Evolutionary conservation across 1,140 invertebrate species (phyloP), one percentile per base, ranked within the genome.

Genomic region (Teleogryllus occipitalis): DNA sequence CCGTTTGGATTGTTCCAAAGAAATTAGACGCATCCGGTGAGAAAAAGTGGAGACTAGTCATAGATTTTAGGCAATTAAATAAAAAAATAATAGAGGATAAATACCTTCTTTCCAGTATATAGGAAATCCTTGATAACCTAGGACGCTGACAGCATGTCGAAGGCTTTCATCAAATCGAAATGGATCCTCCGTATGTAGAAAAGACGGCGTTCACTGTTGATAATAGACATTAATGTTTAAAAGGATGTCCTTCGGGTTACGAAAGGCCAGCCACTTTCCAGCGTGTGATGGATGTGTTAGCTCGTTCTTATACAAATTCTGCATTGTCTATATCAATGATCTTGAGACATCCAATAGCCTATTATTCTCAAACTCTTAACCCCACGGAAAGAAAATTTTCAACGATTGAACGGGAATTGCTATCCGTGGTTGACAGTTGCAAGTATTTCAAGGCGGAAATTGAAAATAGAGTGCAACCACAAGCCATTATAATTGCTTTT

Each of bases 71-170:
- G 8, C 8, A 54, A 54, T 8, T 54, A 15, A 54, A 54, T 15
- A 54, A 54, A 8, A 54, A 54, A 54, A 54, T 54, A 8, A 54
- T 54, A 54, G 49, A 54, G 49, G 49, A 54, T 54, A 54, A 54
- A 54, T 54, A 54, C 49, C 49, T 15, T 54, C 15, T 54, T 8
- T 15, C 49, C 15, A 81, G 86, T 14, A 89, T 90, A 14, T 83
- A 85, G 7, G 87, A 89, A 39, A 86, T 86, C 39, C 78, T 87
- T 76, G 86, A 89, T 81, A 83, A 85, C 47, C 84, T 81, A 83
- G 84, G 6, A 86, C 85, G 0, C 79, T 90, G 0, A 89, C 91
- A 82, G 78, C 89, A 21, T n/a, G 83, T 83, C 0, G 84, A 83
- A 22, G 87, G 87, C 0, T 88, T 85, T 81, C 85, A 83, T 82